phyloP scores from a whole-genome alignment of 2,797 vertebrate genomes.

The Xerus rutilus region DNA sequence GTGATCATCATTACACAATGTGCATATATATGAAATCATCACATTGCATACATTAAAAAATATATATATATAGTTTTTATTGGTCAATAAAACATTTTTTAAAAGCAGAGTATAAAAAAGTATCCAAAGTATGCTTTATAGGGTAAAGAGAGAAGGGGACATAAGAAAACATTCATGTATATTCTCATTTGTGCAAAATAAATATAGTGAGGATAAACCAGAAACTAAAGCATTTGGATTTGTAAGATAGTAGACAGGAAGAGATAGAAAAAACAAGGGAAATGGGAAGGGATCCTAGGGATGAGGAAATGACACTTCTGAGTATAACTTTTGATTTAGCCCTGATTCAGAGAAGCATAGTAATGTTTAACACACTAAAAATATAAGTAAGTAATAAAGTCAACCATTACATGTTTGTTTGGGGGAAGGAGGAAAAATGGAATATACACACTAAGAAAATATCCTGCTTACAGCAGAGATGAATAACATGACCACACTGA shows the following conservation, averaged over 20 bases:
- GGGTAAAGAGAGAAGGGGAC: conserved; percentile 7
- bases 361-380: conserved; percentile 9
- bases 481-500: not conserved
- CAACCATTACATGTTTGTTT: not conserved
- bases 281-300: not conserved
- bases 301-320: not conserved
- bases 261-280: not conserved
- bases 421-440: not conserved
- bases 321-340: not conserved
- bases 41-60: not conserved
- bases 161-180: not conserved
- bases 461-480: conserved; percentile 1
- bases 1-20: not conserved
- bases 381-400: conserved; percentile 58
- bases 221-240: conserved; percentile 30
- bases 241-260: not conserved
- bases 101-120: not conserved
- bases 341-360: conserved; percentile 36
- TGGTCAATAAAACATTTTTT: not conserved
- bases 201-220: conserved; percentile 29
- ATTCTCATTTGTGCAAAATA: conserved; percentile 17
- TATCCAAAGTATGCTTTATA: not conserved
- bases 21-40: not conserved
- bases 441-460: conserved; percentile 42
- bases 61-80: not conserved